These are phyloP conservation scores for Pediacus dermestoides DNA, from an alignment of 2,888 invertebrate genomes.

Conservation along the genomic window DNA sequence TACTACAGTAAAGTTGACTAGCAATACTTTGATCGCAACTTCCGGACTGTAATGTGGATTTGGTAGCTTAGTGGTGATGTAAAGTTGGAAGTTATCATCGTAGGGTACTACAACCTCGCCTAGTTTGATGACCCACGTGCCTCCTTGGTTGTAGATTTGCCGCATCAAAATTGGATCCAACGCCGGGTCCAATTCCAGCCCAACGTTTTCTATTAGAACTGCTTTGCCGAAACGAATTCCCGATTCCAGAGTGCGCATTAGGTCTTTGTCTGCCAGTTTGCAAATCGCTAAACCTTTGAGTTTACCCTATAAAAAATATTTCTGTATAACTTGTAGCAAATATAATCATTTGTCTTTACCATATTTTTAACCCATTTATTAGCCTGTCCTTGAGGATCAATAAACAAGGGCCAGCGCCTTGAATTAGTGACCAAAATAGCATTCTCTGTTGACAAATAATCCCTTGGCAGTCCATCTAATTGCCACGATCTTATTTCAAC, in stretches of 20 bases:
- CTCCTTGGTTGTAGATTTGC: slow-evolving; percentile 75
- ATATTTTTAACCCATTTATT: slow-evolving; percentile 89
- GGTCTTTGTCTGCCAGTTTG: slow-evolving; percentile 69
- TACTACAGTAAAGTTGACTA: slow-evolving; percentile 87
- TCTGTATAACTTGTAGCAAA: not conserved
- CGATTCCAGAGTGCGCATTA: slow-evolving; percentile 66
- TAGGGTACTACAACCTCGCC: slow-evolving; percentile 83
- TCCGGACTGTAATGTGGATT: slow-evolving; percentile 90
- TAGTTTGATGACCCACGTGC: slow-evolving; percentile 70
- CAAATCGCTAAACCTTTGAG: slow-evolving; percentile 64
- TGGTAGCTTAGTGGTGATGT: slow-evolving; percentile 81
- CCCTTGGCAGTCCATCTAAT: slow-evolving; percentile 79
- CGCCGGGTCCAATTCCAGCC: slow-evolving; percentile 79
- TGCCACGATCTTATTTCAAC: slow-evolving; percentile 79
- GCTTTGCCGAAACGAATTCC: slow-evolving; percentile 71
- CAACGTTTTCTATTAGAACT: slow-evolving; percentile 79
- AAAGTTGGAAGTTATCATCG: slow-evolving; percentile 73
- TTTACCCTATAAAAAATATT: slow-evolving; percentile 56
- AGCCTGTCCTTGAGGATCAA: slow-evolving; percentile 91
- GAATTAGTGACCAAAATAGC: slow-evolving; percentile 81
- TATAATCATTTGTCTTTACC: slow-evolving; percentile 60
- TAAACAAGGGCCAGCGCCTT: slow-evolving; percentile 82
- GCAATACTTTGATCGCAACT: slow-evolving; percentile 76
- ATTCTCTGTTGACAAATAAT: slow-evolving; percentile 82
- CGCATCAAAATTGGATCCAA: slow-evolving; percentile 77